phyloP scores from a whole-genome alignment of 1,140 invertebrate species.

The Parasteatoda tepidariorum region DNA sequence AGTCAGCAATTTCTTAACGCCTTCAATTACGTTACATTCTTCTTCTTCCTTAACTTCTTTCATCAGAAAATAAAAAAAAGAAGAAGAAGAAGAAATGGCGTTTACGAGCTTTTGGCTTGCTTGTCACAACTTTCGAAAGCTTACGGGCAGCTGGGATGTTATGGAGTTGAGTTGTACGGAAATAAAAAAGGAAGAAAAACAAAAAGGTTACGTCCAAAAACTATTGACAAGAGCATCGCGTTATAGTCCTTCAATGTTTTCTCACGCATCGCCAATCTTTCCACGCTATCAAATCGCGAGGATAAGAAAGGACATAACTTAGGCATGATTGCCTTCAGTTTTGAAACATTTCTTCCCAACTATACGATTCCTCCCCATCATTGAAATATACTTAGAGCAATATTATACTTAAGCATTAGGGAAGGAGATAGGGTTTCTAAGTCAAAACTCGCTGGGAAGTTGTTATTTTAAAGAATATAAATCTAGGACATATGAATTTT shows the following conservation, averaged over 20 bases:
- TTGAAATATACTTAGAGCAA: no score
- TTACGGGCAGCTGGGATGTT: not conserved
- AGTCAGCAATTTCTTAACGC: constrained; percentile 26
- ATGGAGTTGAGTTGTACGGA: not conserved
- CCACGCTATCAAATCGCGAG: constrained; percentile 1
- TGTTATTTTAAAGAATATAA: no score
- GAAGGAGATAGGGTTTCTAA: no score
- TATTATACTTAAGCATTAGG: no score
- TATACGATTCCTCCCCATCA: no score
- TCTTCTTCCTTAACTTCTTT: not conserved
- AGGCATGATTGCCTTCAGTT: not conserved
- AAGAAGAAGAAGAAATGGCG: not conserved
- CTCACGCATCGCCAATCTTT: not conserved
- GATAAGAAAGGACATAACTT: not conserved
- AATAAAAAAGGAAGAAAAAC: not conserved
- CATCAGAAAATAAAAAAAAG: not conserved
- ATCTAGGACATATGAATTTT: no score
- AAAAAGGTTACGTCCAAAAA: not conserved
- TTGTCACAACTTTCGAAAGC: constrained; percentile 3
- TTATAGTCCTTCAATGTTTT: constrained; percentile 14
- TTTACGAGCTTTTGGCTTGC: constrained; percentile 12
- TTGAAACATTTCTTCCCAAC: no score
- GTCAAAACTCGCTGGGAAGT: no score
- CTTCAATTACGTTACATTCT: constrained; percentile 15
- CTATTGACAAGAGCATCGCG: not conserved